Evolutionary conservation across 2,113 vertebrate species (phyloP), one percentile per base, ranked within the genome.

Genomic region (Rhinogobius similis): DNA sequence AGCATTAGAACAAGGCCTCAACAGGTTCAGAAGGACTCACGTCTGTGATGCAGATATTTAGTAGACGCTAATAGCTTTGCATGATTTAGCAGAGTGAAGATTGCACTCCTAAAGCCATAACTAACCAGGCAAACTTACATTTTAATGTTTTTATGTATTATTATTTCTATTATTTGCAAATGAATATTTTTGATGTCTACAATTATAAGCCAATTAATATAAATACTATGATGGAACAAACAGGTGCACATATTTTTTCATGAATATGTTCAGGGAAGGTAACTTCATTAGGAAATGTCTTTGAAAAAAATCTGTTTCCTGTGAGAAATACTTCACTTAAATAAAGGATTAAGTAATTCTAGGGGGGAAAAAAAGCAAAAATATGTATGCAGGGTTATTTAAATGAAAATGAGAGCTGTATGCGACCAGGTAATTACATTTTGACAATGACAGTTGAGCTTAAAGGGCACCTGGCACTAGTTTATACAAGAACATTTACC

Each of bases 181-280:
- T 94, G 92, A 93, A 95, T 95, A 94, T 36, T 95, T 95, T 92
- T 91, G 93, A 95, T 93, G 93, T 95, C 93, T 95, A 94, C 94
- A 94, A 93, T n/a, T n/a, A n/a, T n/a, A n/a, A n/a, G n/a, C n/a
- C n/a, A n/a, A n/a, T 29, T 93, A 93, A 95, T 84, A 61, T 56
- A 67, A 69, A 63, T n/a, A n/a, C n/a, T n/a, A n/a, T 59, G 32
- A 52, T 59, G 67, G 27, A 24, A 58, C 41, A 91, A 91, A 90
- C 92, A 84, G 82, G 90, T 93, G 94, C 94, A 94, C 68, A 61
- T 68, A 1, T 10, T 77, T 81, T 83, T 86, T n/a, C n/a, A n/a
- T n/a, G 50, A 10, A 52, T 72, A 73, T 59, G 48, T 84, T 84
- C 75, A 74, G 82, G 79, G 75, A 84, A 26, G 21, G 24, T 41